Percentiles rank a stretch among this genome's conserved stretches.
Evolutionary conservation across 1,140 invertebrate species (phyloP).

Genomic region (Temnothorax curvispinosus): DNA sequence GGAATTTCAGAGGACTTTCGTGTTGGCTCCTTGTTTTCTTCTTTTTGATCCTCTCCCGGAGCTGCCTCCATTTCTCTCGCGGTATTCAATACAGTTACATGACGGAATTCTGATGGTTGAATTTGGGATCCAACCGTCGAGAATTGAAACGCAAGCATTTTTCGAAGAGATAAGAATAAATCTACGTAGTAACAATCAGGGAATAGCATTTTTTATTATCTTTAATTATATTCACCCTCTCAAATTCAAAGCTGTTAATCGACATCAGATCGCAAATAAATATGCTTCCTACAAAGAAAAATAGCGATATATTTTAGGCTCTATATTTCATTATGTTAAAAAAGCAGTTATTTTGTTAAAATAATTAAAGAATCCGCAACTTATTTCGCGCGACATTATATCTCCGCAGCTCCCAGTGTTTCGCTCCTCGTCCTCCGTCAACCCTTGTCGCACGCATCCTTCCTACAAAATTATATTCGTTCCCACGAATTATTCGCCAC

Average conservation of each 20-base stretch:
- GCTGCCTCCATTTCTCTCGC: slow-evolving; percentile 32
- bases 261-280: background rate
- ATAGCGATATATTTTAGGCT: background rate
- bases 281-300: background rate
- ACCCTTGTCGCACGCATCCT: background rate
- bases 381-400: background rate
- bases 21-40: slow-evolving; percentile 19
- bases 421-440: background rate
- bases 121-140: background rate
- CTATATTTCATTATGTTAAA: background rate
- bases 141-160: slow-evolving; percentile 5
- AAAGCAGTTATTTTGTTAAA: background rate
- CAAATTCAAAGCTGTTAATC: background rate
- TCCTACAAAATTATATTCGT: background rate
- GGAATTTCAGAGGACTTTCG: slow-evolving; percentile 50
- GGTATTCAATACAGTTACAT: slow-evolving; percentile 19
- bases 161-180: background rate
- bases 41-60: slow-evolving; percentile 10
- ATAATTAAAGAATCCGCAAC: background rate
- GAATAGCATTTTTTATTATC: background rate
- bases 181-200: background rate
- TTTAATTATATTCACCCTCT: background rate
- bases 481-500: slow-evolving; percentile 27
- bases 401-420: background rate
- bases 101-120: background rate